phyloP scores from a whole-genome alignment of 2,888 invertebrate species.

The Tinea trinotella region DNA sequence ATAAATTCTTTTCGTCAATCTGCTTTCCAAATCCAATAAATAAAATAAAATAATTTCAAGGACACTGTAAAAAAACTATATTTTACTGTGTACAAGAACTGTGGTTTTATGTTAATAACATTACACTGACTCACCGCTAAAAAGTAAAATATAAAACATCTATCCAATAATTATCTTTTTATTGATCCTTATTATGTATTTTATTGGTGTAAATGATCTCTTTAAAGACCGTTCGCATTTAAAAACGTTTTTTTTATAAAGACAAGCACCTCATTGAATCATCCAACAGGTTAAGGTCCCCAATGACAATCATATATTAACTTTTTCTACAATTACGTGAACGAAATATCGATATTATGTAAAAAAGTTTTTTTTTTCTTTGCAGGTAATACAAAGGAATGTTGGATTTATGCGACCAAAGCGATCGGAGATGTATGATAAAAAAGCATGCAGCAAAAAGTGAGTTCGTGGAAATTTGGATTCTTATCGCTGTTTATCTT shows the following conservation, averaged over 20 bases:
- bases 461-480: slow-evolving; percentile 14
- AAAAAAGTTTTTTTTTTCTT: slow-evolving; percentile 12
- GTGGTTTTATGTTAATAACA: too few species aligned
- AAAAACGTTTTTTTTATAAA: slow-evolving; percentile 5
- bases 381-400: slow-evolving; percentile 14
- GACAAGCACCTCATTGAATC: not conserved
- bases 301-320: slow-evolving; percentile 16
- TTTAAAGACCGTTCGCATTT: not conserved
- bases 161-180: too few species aligned
- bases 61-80: too few species aligned
- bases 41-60: too few species aligned
- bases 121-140: too few species aligned
- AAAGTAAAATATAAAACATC: too few species aligned
- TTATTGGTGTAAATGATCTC: slow-evolving; percentile 10
- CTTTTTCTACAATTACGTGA: slow-evolving; percentile 16
- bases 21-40: too few species aligned
- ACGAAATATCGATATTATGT: slow-evolving; percentile 5
- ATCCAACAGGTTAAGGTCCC: slow-evolving; percentile 14
- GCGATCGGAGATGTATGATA: slow-evolving; percentile 6
- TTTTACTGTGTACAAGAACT: too few species aligned
- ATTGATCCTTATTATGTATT: too few species aligned
- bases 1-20: too few species aligned
- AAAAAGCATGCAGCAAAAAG: not conserved
- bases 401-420: slow-evolving; percentile 4
- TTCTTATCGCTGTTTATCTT: not conserved